Evolutionary conservation across 2,888 invertebrate species (phyloP).

Genomic region (Chrysolina oricalcia): DNA sequence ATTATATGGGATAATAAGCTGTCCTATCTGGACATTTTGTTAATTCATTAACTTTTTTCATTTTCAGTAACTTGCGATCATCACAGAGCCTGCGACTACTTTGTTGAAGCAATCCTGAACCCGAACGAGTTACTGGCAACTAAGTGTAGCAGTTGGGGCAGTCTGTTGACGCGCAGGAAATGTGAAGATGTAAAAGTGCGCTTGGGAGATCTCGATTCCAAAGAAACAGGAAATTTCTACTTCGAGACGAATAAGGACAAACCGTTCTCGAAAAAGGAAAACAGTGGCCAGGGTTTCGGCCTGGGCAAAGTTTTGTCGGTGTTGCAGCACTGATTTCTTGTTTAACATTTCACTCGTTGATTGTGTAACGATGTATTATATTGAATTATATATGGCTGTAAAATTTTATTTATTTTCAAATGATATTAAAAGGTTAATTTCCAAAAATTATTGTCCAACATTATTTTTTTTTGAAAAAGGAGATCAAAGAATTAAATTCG

Average conservation of each 20-base stretch:
- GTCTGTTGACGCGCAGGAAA: neutral
- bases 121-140: constrained; percentile 56
- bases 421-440: too few relatives aligned
- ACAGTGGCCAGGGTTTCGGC: neutral
- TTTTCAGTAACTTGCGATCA: constrained; percentile 63
- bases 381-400: too few relatives aligned
- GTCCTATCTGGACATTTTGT: too few relatives aligned
- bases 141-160: constrained; percentile 57
- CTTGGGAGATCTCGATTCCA: constrained; percentile 60
- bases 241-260: constrained; percentile 61
- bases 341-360: neutral
- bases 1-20: too few relatives aligned
- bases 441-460: too few relatives aligned
- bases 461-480: too few relatives aligned
- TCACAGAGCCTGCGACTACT: constrained; percentile 57
- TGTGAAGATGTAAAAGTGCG: constrained; percentile 53
- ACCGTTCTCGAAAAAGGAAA: constrained; percentile 55
- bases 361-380: too few relatives aligned
- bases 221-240: constrained; percentile 58
- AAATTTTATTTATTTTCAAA: too few relatives aligned
- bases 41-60: neutral
- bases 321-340: constrained; percentile 27
- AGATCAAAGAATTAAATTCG: too few relatives aligned
- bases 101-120: constrained; percentile 61
- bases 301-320: constrained; percentile 29